Conservation (phyloP, 2,888 invertebrate species). For the Cheilosia vernalis region DNA sequence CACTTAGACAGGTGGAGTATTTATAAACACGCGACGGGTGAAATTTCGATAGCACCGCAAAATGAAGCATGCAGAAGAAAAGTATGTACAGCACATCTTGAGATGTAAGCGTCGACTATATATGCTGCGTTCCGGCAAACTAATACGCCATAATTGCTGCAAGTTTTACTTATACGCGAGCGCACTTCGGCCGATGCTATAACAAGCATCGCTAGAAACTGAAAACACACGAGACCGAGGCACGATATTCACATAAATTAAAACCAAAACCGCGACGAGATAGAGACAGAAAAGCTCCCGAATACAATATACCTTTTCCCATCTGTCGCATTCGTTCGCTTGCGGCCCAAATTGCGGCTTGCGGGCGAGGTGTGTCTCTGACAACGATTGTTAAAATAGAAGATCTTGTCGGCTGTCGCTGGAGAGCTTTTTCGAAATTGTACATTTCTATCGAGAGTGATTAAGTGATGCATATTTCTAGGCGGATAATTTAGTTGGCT, state of each 20-base stretch:
- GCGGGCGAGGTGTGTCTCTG: neutral
- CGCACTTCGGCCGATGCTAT: slow-evolving; percentile 17
- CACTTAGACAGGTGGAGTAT: too few species aligned
- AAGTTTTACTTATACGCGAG: slow-evolving; percentile 24
- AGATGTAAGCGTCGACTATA: too few species aligned
- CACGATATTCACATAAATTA: slow-evolving; percentile 5
- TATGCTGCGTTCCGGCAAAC: neutral
- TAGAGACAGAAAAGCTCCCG: slow-evolving; percentile 1
- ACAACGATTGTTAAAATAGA: neutral
- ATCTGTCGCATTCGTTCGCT: neutral
- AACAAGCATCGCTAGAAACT: neutral
- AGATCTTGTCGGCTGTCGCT: neutral
- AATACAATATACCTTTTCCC: neutral
- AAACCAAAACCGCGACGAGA: neutral
- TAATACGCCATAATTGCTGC: slow-evolving; percentile 23
- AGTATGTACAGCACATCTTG: too few species aligned
- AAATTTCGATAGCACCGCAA: neutral
- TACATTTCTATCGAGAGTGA: neutral
- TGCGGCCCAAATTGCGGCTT: slow-evolving; percentile 6
- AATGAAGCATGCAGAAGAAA: neutral
- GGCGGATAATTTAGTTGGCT: neutral
- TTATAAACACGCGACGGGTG: too few species aligned
- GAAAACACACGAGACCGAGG: neutral
- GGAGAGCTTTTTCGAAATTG: slow-evolving; percentile 40
- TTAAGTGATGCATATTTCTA: slow-evolving; percentile 33